phyloP scores from a whole-genome alignment of 2,797 vertebrate species.

The Oceanodroma leucorhoa region DNA sequence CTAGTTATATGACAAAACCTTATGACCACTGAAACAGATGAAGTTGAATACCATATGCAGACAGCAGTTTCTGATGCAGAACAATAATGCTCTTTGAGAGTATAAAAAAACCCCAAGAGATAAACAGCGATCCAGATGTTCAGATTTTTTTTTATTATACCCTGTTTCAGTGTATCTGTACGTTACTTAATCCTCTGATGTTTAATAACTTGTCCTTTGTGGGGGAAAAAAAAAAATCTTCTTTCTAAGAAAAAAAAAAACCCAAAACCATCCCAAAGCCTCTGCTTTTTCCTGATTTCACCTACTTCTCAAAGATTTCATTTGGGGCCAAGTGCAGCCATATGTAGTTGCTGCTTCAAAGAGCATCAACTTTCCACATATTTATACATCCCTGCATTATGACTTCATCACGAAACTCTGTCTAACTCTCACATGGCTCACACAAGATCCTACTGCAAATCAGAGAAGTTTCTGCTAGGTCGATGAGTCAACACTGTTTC shows the following conservation, averaged over 20 bases:
- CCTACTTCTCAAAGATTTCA: neutral
- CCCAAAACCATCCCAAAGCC: neutral
- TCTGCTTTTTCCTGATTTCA: neutral
- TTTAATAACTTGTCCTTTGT: neutral
- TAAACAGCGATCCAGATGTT: neutral
- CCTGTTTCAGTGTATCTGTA: neutral
- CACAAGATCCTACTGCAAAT: neutral
- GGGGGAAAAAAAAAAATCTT: neutral
- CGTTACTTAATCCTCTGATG: neutral
- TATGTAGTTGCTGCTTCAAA: neutral
- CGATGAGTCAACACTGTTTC: neutral
- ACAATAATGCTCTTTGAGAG: neutral
- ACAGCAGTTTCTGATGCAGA: neutral
- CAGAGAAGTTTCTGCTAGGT: neutral
- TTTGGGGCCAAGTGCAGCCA: neutral
- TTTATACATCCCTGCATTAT: neutral
- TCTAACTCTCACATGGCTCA: neutral
- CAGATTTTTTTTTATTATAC: neutral
- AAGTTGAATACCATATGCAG: neutral
- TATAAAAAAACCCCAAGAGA: neutral
- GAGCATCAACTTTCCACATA: neutral
- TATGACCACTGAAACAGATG: neutral
- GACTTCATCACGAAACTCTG: neutral
- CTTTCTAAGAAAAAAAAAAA: neutral
- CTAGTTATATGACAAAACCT: neutral